Evolutionary conservation across 2,888 invertebrate species (phyloP).

Genomic region (Caenorhabditis zanzibari): DNA sequence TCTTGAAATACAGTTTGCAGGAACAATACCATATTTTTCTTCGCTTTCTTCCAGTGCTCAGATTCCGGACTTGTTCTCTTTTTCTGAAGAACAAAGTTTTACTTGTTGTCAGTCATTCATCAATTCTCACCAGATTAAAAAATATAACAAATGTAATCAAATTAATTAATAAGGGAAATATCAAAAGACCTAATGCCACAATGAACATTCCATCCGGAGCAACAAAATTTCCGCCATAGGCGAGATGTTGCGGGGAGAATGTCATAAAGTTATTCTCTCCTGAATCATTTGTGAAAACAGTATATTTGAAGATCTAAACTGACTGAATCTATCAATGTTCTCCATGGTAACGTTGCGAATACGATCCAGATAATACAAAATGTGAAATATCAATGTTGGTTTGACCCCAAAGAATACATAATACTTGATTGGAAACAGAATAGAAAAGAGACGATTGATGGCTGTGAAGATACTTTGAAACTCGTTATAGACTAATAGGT

Average conservation of each 20-base stretch:
- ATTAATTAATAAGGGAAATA: conserved; percentile 33
- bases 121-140: conserved; percentile 14
- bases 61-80: conserved; percentile 19
- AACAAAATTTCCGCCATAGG: conserved; percentile 9
- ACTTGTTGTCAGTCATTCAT: background rate
- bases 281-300: background rate
- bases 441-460: conserved; percentile 32
- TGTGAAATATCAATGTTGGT: conserved; percentile 17
- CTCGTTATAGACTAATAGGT: conserved; percentile 39
- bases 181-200: conserved; percentile 4
- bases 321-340: conserved; percentile 13
- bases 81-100: background rate
- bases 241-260: conserved; percentile 14
- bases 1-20: conserved; percentile 40
- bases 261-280: conserved; percentile 23
- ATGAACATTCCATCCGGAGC: conserved; percentile 31
- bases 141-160: conserved; percentile 23
- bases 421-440: conserved; percentile 22
- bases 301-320: background rate
- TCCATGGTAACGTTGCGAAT: conserved; percentile 35
- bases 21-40: conserved; percentile 34
- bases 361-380: conserved; percentile 38
- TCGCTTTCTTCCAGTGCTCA: conserved; percentile 35
- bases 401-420: conserved; percentile 21
- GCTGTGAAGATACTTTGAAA: conserved; percentile 39